Percentiles rank a stretch among this genome's conserved stretches.
Evolutionary conservation across 2,797 vertebrate species (phyloP).

Genomic region (Hypotaenidia philippensis): DNA sequence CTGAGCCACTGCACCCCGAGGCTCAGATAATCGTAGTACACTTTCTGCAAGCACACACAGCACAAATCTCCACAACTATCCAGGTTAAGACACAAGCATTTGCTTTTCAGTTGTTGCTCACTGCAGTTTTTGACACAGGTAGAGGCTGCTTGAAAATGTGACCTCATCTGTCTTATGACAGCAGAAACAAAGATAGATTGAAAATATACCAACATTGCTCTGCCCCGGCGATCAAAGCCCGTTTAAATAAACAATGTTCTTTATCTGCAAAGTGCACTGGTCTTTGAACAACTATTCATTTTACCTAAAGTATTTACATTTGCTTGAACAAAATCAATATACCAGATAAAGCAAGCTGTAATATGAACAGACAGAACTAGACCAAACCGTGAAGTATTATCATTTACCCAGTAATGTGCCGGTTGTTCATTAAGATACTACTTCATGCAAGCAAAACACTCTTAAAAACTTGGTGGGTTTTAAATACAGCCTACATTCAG

Average conservation of each 20-base stretch:
- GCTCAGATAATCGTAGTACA: neutral
- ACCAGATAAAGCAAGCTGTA: constrained; percentile 38
- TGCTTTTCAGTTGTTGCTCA: constrained; percentile 16
- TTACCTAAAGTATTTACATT: constrained; percentile 75
- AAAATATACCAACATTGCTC: constrained; percentile 54
- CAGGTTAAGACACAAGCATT: constrained; percentile 17
- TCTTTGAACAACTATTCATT: constrained; percentile 75
- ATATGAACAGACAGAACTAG: constrained; percentile 49
- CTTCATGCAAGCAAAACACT: constrained; percentile 48
- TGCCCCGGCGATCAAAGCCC: constrained; percentile 79
- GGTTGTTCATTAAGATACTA: constrained; percentile 52
- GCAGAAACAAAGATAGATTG: constrained; percentile 69
- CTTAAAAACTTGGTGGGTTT: constrained; percentile 48
- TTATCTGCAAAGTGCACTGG: constrained; percentile 75
- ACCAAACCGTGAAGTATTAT: constrained; percentile 30
- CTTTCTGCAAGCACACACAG: constrained; percentile 22
- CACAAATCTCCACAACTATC: constrained; percentile 10
- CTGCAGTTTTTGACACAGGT: constrained; percentile 46
- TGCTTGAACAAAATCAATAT: constrained; percentile 68
- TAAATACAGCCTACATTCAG: constrained; percentile 57
- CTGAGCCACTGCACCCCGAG: constrained; percentile 7
- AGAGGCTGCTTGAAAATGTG: constrained; percentile 59
- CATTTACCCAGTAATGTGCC: constrained; percentile 22
- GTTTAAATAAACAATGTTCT: constrained; percentile 73
- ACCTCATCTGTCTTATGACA: constrained; percentile 68